Percentiles rank a stretch among this genome's conserved stretches.
Conservation (phyloP, 1,140 invertebrate genomes). For the Trypoxylus dichotomus region DNA sequence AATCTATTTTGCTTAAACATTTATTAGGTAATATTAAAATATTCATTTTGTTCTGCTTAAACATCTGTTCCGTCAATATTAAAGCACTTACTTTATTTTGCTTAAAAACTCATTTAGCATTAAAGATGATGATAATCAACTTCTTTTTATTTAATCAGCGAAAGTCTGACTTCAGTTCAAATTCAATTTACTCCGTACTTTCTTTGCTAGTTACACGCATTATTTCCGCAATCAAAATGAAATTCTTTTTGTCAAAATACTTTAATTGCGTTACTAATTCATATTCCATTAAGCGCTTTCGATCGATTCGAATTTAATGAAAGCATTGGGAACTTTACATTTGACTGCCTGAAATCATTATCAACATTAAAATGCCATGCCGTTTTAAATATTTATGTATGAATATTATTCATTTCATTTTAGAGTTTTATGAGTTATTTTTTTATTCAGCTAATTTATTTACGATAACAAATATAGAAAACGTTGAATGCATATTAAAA, state of each 20-base stretch:
- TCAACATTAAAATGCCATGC: too few relatives aligned
- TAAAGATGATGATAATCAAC: not conserved
- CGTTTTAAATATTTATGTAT: too few relatives aligned
- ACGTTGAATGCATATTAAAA: too few relatives aligned
- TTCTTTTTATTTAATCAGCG: not conserved
- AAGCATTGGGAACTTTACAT: not conserved
- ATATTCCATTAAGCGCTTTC: not conserved
- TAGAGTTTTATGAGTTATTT: too few relatives aligned
- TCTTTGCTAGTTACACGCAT: not conserved
- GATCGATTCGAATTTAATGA: not conserved
- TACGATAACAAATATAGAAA: too few relatives aligned
- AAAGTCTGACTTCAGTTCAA: not conserved
- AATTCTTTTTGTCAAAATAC: not conserved
- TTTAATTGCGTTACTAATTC: not conserved
- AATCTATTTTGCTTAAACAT: too few relatives aligned
- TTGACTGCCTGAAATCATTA: not conserved
- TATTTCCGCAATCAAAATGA: not conserved
- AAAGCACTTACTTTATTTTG: not conserved
- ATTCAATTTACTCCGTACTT: not conserved
- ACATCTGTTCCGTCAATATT: not conserved
- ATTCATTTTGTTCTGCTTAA: too few relatives aligned
- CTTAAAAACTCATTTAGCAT: not conserved
- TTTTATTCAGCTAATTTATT: too few relatives aligned
- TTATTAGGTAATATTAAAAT: too few relatives aligned
- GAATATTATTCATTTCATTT: too few relatives aligned